Conservation (phyloP, 2,797 vertebrate species). For the Manis pentadactyla region DNA sequence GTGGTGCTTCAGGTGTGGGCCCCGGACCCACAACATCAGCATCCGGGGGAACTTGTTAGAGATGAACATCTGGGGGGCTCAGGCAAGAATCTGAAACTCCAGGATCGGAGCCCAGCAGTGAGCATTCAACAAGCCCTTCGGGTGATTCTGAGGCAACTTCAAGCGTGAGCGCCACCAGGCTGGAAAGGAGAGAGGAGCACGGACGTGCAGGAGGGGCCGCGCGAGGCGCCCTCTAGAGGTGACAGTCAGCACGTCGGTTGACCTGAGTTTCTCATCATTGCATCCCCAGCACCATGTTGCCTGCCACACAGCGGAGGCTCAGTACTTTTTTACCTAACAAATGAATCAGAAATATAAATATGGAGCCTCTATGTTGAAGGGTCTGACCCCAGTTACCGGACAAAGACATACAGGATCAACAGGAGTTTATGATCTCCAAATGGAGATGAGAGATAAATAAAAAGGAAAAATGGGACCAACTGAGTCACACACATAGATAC, state of each 20-base stretch:
- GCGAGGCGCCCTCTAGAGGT: background rate
- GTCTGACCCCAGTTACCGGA: background rate
- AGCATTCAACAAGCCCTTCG: background rate
- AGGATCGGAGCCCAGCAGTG: background rate
- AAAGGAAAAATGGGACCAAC: background rate
- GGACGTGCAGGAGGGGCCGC: background rate
- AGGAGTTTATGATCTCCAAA: background rate
- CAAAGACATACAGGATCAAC: background rate
- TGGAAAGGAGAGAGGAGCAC: background rate
- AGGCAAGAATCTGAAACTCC: background rate
- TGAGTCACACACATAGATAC: background rate
- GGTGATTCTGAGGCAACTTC: background rate
- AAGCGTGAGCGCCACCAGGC: background rate
- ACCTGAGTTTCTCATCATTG: background rate
- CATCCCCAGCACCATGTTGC: background rate
- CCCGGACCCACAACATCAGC: no score
- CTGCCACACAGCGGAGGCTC: background rate
- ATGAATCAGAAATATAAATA: background rate
- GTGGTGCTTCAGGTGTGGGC: fast-evolving
- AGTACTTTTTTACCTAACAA: background rate
- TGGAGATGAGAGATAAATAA: background rate
- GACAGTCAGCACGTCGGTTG: background rate
- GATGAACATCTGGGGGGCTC: background rate
- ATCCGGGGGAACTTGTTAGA: background rate
- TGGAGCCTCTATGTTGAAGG: background rate